A percentile compares a stretch with the other conserved stretches of the same genome.
These are phyloP conservation scores for Tringa solitaria DNA, from an alignment of 2,113 vertebrate species.

Conservation along the genomic window DNA sequence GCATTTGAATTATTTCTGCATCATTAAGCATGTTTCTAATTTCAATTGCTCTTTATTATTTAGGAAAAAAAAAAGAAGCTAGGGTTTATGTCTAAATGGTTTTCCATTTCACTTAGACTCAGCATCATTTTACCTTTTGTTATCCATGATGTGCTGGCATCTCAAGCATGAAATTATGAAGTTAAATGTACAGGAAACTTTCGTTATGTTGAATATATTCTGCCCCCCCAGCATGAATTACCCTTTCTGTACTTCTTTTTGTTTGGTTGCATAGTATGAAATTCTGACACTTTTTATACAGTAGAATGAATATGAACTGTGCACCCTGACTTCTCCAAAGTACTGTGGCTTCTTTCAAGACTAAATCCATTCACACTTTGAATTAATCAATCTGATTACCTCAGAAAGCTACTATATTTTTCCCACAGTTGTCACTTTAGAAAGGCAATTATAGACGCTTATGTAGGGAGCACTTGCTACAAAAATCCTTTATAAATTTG, in stretches of 20 bases:
- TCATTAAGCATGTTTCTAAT: not conserved
- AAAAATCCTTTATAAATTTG: not conserved
- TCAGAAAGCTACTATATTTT: not conserved
- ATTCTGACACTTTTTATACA: not conserved
- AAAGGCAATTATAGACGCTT: not conserved
- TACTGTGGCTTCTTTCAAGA: not conserved
- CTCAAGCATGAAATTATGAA: slow-evolving; percentile 58
- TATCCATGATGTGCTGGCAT: not conserved
- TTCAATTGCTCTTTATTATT: not conserved
- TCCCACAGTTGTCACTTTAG: not conserved
- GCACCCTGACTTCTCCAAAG: not conserved
- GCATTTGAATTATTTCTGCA: slow-evolving; percentile 1
- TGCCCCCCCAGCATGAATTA: not conserved
- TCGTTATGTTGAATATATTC: not conserved
- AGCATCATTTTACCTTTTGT: not conserved
- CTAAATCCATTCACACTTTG: not conserved
- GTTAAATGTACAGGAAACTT: slow-evolving; percentile 43
- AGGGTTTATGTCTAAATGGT: not conserved
- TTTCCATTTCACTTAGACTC: not conserved
- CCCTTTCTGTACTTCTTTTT: not conserved
- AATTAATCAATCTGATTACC: not conserved
- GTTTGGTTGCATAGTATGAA: not conserved
- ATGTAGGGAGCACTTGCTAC: not conserved
- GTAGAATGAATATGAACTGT: not conserved
- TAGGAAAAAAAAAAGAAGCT: not conserved